These are phyloP conservation scores for Xanthia togata DNA, from an alignment of 2,888 invertebrate genomes.

Conservation along the genomic window DNA sequence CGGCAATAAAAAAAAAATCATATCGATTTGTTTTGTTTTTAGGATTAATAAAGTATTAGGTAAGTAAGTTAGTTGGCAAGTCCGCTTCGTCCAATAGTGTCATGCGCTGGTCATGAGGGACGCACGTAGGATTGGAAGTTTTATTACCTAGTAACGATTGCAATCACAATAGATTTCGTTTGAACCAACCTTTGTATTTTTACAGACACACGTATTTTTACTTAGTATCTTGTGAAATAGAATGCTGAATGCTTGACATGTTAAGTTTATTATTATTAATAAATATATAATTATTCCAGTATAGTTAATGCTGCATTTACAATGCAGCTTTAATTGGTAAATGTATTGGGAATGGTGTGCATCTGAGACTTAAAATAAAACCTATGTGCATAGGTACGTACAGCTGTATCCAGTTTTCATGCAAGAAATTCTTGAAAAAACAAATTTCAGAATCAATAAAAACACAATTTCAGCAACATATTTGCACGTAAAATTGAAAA, in stretches of 20 bases:
- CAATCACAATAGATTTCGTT: constrained; percentile 41
- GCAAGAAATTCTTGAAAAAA: background rate
- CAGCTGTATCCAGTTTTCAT: background rate
- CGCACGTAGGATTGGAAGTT: constrained; percentile 34
- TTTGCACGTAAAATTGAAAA: constrained; percentile 37
- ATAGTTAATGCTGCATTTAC: background rate
- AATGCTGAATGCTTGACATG: background rate
- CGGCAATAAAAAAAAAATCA: no score
- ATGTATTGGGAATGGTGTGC: background rate
- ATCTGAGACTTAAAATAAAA: background rate
- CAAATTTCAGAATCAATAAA: constrained; percentile 18
- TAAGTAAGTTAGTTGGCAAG: constrained; percentile 23
- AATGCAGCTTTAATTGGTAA: background rate
- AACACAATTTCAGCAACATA: constrained; percentile 21
- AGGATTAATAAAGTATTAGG: background rate
- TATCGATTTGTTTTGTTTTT: no score
- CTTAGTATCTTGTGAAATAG: background rate
- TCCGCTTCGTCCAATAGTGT: constrained; percentile 40
- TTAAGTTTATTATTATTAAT: background rate
- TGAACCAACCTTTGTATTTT: constrained; percentile 16
- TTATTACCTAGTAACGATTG: constrained; percentile 42
- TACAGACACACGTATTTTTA: background rate
- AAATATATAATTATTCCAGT: background rate
- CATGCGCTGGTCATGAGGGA: constrained; percentile 46
- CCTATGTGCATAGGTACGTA: background rate